Conservation (phyloP, 2,113 vertebrate genomes). For the Sigmodon hispidus region DNA sequence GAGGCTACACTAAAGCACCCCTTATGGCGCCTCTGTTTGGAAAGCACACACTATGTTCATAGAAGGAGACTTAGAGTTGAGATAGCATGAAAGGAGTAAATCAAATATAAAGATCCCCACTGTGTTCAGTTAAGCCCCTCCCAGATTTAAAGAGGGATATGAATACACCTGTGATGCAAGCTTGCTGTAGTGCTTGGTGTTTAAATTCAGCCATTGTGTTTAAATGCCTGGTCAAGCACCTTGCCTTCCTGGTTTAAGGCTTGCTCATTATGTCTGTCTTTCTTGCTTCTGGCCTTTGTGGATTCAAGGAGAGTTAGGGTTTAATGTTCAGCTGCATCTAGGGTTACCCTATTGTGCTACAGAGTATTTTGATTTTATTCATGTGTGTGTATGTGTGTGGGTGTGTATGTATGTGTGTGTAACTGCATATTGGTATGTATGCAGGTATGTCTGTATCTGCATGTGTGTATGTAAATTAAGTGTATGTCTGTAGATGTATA, state of each 20-base stretch:
- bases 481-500: background rate
- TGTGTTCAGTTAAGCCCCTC: background rate
- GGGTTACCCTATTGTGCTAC: conserved; percentile 58
- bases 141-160: background rate
- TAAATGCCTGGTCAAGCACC: conserved; percentile 56
- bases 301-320: conserved; percentile 65
- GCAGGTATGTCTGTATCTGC: background rate
- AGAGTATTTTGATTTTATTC: conserved; percentile 67
- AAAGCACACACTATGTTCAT: background rate
- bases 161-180: conserved; percentile 13
- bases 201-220: conserved; percentile 7
- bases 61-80: background rate
- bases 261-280: conserved; percentile 21
- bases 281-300: conserved; percentile 28
- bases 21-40: background rate
- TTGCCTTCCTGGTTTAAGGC: conserved; percentile 60
- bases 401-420: background rate
- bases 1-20: background rate
- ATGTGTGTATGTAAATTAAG: background rate
- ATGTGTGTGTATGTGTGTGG: background rate
- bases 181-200: background rate
- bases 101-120: background rate
- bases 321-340: conserved; percentile 74
- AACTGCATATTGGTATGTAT: background rate
- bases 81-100: background rate